Evolutionary conservation across 2,888 invertebrate species (phyloP).

Genomic region (Tortricodes alternella): DNA sequence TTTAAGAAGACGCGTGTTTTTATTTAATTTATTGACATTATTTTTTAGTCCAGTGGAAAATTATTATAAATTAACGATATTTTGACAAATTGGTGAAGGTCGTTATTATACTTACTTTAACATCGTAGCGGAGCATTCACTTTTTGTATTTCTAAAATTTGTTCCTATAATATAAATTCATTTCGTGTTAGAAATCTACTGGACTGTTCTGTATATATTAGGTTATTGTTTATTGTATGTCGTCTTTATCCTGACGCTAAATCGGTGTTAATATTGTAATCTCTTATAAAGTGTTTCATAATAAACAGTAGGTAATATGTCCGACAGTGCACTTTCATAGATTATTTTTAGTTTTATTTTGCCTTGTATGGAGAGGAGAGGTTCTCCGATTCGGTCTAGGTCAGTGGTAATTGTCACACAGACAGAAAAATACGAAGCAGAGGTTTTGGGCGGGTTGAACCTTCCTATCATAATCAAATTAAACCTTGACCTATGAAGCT

Average conservation of each 20-base stretch:
- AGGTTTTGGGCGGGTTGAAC: too few relatives aligned
- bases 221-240: neutral
- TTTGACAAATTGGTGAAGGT: neutral
- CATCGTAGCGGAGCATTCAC: neutral
- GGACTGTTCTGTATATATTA: neutral
- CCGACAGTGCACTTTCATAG: neutral
- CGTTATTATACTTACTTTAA: neutral
- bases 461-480: too few relatives aligned
- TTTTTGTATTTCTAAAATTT: neutral
- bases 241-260: constrained; percentile 15
- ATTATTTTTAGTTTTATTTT: neutral
- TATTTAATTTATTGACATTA: neutral
- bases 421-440: too few relatives aligned
- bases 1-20: neutral
- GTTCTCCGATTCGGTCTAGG: too few relatives aligned
- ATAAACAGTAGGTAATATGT: neutral
- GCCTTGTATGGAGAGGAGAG: too few relatives aligned
- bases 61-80: neutral
- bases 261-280: constrained; percentile 18
- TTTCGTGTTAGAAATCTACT: too few relatives aligned
- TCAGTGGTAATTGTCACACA: too few relatives aligned
- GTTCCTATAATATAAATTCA: neutral
- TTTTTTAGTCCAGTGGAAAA: neutral
- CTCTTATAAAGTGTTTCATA: constrained; percentile 22
- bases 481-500: too few relatives aligned